Conservation (phyloP, 2,113 vertebrate genomes). For the Megatriorchis doriae region DNA sequence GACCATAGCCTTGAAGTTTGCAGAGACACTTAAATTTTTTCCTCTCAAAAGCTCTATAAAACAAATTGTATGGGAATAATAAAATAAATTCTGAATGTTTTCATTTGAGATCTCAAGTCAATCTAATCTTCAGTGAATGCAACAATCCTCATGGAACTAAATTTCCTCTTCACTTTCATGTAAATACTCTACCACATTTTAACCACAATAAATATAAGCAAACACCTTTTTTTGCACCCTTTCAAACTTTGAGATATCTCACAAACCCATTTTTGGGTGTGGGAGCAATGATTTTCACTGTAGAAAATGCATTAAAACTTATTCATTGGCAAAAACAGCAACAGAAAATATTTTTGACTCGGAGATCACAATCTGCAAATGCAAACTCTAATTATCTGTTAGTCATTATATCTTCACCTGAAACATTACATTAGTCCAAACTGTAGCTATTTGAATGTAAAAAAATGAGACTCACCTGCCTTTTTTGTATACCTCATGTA, state of each 20-base stretch:
- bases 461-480: conserved; percentile 78
- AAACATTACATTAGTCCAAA: not conserved
- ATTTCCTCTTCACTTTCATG: not conserved
- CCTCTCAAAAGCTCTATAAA: not conserved
- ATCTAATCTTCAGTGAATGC: not conserved
- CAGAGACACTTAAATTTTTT: not conserved
- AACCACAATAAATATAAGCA: not conserved
- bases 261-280: not conserved
- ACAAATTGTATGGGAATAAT: not conserved
- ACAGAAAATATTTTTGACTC: not conserved
- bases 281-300: not conserved
- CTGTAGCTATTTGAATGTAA: not conserved
- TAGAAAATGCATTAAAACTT: not conserved
- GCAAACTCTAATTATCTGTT: not conserved
- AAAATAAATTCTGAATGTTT: not conserved
- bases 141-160: not conserved
- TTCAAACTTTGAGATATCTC: not conserved
- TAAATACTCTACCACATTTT: not conserved
- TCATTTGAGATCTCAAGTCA: not conserved
- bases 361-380: not conserved
- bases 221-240: not conserved
- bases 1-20: not conserved
- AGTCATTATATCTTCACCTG: not conserved
- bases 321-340: not conserved
- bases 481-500: conserved; percentile 74